Base-by-base conservation (phyloP, 2,888 invertebrate species). In the Quadroppia sp. region DNA sequence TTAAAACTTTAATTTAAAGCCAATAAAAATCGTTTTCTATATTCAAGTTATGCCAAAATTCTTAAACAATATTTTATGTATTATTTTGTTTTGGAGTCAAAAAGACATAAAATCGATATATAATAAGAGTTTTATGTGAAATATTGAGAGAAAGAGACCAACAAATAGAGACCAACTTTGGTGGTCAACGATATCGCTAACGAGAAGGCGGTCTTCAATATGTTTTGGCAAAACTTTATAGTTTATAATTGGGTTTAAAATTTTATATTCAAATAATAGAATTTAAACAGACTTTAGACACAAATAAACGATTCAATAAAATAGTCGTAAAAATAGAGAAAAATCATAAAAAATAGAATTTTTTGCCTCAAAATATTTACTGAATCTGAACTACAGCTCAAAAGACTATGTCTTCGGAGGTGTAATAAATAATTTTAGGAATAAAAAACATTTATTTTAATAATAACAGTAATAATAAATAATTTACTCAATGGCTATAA, bases 191-290 rank as follows among this genome's bases (percentile, higher is more conserved):
- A 36, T 64, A 36, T 2, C 20, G 64, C 13, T 64, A 32, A 64
- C 64, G 11, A 32, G 32, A 64, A 64, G 64, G 64, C 64, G 64
- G 64, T 64, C 36, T 64, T 36, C 6, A 32, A 32, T 64, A n/a
- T 17, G 36, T 36, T 36, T 40, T n/a, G 9, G 3, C 2, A 32
- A 32, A 36, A 9, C 11, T 64, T 36, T 64, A 64, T 64, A 20
- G 36, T 40, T 40, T 64, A 64, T 36, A 30, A 64, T 30, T 36
- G 15, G n/a, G 17, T 64, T 64, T 32, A 36, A 25, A 59, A 59
- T 28, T 59, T 13, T 28, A n/a, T n/a, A 36, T 20, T 36, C 9
- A 36, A 64, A 64, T 64, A 64, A 64, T 36, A 32, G 4, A 59
- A 50, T 20, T 64, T 20, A n/a, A 36, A 11, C 30, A 64, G 20